Evolutionary conservation across 2,888 invertebrate genomes (phyloP).

Genomic region (Pteria penguin): DNA sequence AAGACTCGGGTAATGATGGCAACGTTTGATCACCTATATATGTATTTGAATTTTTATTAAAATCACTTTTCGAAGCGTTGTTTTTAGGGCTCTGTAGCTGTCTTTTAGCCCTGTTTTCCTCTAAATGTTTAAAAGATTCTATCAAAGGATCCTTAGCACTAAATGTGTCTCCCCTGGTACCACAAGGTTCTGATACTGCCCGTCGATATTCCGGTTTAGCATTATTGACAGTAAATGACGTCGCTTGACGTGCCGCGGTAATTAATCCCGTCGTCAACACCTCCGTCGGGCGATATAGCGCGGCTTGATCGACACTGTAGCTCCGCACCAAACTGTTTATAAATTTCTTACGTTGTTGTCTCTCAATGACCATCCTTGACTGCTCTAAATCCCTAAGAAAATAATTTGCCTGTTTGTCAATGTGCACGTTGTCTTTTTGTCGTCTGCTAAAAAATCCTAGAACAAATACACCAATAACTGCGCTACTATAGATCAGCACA

Average conservation of each 20-base stretch:
- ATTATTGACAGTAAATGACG: background rate
- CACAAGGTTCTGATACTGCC: too few relatives aligned
- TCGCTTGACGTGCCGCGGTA: background rate
- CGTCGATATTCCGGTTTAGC: background rate
- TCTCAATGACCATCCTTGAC: background rate
- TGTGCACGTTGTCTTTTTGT: background rate
- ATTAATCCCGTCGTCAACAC: background rate
- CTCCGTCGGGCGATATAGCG: background rate
- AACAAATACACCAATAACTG: background rate
- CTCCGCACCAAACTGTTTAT: background rate
- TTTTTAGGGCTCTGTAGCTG: too few relatives aligned
- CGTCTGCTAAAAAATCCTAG: constrained; percentile 4
- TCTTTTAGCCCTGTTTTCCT: too few relatives aligned
- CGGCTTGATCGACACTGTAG: background rate
- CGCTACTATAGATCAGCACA: background rate
- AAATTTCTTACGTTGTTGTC: background rate
- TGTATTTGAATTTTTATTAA: too few relatives aligned
- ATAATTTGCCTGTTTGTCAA: background rate
- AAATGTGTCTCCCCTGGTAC: too few relatives aligned
- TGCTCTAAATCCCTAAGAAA: background rate
- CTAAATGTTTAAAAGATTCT: too few relatives aligned
- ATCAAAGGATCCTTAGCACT: too few relatives aligned
- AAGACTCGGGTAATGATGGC: too few relatives aligned
- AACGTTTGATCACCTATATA: too few relatives aligned
- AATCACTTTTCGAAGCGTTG: too few relatives aligned